phyloP scores from a whole-genome alignment of 1,140 invertebrate species.

The Drosophila athabasca region DNA sequence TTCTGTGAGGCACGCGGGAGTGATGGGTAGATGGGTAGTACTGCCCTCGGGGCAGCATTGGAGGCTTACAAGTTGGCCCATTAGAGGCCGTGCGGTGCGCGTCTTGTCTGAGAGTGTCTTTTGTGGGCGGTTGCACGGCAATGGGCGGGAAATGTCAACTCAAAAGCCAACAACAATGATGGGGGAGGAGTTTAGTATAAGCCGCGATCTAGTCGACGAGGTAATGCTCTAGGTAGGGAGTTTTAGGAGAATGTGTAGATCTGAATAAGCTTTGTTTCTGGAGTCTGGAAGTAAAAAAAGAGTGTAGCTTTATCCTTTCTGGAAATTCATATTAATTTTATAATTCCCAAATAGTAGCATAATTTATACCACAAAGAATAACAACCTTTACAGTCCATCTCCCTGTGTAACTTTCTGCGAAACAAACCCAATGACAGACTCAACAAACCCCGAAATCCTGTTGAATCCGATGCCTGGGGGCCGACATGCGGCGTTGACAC shows the following conservation, averaged over 20 bases:
- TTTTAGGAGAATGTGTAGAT: too few species aligned
- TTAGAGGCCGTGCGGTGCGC: conserved; percentile 32
- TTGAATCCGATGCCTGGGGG: conserved; percentile 17
- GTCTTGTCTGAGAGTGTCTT: conserved; percentile 21
- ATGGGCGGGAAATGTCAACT: conserved; percentile 38
- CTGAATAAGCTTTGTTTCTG: too few species aligned
- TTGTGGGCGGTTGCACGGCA: conserved; percentile 9
- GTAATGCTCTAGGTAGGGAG: conserved; percentile 6
- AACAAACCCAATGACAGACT: conserved; percentile 25
- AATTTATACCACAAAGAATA: too few species aligned
- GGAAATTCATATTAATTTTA: too few species aligned
- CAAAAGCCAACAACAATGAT: conserved; percentile 31
- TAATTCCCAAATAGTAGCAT: too few species aligned
- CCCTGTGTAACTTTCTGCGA: background rate
- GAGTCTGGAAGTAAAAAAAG: too few species aligned
- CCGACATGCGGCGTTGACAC: conserved; percentile 67
- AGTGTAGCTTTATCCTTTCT: too few species aligned
- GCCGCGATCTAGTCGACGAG: background rate
- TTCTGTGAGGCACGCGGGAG: conserved; percentile 16
- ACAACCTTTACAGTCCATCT: too few species aligned
- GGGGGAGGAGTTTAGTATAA: background rate
- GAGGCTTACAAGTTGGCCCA: conserved; percentile 57
- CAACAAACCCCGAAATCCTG: background rate
- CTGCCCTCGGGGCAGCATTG: conserved; percentile 53
- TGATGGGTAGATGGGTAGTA: conserved; percentile 12